Conservation (phyloP, 2,888 invertebrate species). For the Patella caerulea region DNA sequence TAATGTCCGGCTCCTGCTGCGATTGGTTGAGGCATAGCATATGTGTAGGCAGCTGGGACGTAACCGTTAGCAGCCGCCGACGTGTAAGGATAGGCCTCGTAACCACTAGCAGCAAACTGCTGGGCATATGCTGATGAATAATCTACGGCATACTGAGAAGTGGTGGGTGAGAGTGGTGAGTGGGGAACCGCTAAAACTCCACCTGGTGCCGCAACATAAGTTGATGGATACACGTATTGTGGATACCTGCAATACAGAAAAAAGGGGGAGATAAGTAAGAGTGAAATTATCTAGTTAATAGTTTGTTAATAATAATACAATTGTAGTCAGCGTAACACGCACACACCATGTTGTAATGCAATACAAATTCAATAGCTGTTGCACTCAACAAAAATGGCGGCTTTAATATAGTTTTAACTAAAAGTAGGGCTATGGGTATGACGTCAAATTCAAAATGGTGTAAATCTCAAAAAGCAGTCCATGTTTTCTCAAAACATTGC, state of each 20-base stretch:
- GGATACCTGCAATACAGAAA: constrained; percentile 50
- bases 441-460: too few species aligned
- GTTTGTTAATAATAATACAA: too few species aligned
- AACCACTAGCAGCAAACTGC: constrained; percentile 48
- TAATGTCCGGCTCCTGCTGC: constrained; percentile 53
- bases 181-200: constrained; percentile 36
- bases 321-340: too few species aligned
- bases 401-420: too few species aligned
- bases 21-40: constrained; percentile 57
- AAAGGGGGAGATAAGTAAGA: constrained; percentile 3
- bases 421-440: too few species aligned
- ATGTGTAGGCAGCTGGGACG: constrained; percentile 57
- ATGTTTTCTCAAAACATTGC: too few species aligned
- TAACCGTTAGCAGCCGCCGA: constrained; percentile 49
- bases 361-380: too few species aligned
- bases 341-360: too few species aligned
- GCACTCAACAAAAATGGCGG: too few species aligned
- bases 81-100: constrained; percentile 58
- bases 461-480: too few species aligned
- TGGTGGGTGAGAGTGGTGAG: constrained; percentile 46
- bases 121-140: constrained; percentile 54
- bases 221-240: constrained; percentile 59
- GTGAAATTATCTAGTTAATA: too few species aligned
- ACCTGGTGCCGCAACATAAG: constrained; percentile 51
- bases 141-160: constrained; percentile 54